Evolutionary conservation across 2,888 invertebrate species (phyloP).

Genomic region (Sialis fuliginosa): DNA sequence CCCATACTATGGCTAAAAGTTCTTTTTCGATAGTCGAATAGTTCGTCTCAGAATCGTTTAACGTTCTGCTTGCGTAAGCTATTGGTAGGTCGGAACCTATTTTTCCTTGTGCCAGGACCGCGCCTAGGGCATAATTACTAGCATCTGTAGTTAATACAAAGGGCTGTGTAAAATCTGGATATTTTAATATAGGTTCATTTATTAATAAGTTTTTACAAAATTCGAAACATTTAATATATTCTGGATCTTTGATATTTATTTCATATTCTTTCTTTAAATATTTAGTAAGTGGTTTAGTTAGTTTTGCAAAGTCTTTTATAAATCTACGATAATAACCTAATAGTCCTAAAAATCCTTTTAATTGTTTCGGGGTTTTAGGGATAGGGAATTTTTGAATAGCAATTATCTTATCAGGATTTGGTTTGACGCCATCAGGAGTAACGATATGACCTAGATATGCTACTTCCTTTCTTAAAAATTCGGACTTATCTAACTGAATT

Average conservation of each 20-base stretch:
- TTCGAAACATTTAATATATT: conserved; percentile 7
- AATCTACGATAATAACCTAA: no score
- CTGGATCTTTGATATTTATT: conserved; percentile 1
- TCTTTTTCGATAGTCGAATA: conserved; percentile 21
- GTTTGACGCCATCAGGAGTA: conserved; percentile 12
- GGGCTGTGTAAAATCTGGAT: conserved; percentile 10
- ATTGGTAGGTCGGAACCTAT: conserved; percentile 16
- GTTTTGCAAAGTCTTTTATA: no score
- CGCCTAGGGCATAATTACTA: no score
- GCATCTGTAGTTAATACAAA: no score
- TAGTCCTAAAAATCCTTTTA: conserved; percentile 3
- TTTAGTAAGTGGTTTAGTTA: conserved; percentile 11
- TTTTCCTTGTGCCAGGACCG: conserved; percentile 15
- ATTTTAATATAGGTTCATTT: conserved; percentile 11
- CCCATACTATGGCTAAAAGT: conserved; percentile 19
- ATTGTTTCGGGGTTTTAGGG: conserved; percentile 9
- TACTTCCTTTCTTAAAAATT: conserved; percentile 10
- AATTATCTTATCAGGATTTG: conserved; percentile 12
- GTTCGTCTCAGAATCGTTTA: conserved; percentile 17
- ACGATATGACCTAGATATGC: conserved; percentile 14
- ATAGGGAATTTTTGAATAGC: conserved; percentile 10
- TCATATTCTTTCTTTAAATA: conserved; percentile 6
- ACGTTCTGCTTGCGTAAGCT: conserved; percentile 17
- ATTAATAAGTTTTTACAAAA: conserved; percentile 12
- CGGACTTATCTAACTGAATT: conserved; percentile 9